These are phyloP conservation scores for Zoanthus solanderi DNA, from an alignment of 92 coral and sea anemone species.

Conservation along the genomic window DNA sequence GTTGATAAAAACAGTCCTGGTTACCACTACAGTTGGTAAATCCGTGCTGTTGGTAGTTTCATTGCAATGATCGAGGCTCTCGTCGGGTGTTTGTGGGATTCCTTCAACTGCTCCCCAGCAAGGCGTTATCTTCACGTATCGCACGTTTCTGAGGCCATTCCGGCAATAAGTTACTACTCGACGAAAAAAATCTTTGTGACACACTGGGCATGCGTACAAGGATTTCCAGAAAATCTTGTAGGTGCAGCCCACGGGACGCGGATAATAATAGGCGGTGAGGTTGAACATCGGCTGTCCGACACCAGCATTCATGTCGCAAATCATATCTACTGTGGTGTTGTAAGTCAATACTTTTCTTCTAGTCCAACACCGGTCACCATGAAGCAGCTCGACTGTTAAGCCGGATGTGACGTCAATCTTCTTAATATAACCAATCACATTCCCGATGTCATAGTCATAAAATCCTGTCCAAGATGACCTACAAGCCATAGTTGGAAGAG, in stretches of 20 bases:
- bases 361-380: conserved; percentile 70
- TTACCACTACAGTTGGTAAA: conserved; percentile 33
- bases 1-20: not conserved
- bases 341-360: not conserved
- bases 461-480: conserved; percentile 57
- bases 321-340: conserved; percentile 69
- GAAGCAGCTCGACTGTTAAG: conserved; percentile 69
- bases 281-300: conserved; percentile 75
- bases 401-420: conserved; percentile 71
- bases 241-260: conserved; percentile 35
- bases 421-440: conserved; percentile 78
- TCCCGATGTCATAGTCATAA: conserved; percentile 64
- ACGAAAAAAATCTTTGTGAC: conserved; percentile 61
- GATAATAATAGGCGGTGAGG: conserved; percentile 46
- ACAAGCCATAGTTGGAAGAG: conserved; percentile 82
- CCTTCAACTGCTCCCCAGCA: conserved; percentile 78
- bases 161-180: conserved; percentile 66
- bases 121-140: conserved; percentile 56
- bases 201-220: conserved; percentile 88
- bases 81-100: not conserved
- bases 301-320: conserved; percentile 79
- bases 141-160: conserved; percentile 70
- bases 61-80: conserved; percentile 14
- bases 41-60: conserved; percentile 33
- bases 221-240: conserved; percentile 79